These are phyloP conservation scores for Diachrysia chrysitis DNA, from an alignment of 2,888 invertebrate species.

Conservation along the genomic window DNA sequence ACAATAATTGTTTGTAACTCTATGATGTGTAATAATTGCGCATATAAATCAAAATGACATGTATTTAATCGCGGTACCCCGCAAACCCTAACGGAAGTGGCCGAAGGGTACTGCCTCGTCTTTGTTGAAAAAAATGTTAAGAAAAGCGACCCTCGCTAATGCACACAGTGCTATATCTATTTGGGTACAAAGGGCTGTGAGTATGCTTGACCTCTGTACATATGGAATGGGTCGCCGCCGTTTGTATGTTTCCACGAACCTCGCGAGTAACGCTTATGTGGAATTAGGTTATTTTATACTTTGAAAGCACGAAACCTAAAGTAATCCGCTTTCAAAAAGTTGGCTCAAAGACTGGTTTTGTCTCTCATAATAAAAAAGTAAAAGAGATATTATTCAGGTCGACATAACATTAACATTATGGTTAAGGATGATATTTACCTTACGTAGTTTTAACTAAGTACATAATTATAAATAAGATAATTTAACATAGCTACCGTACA, in stretches of 20 bases:
- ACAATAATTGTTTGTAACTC: slow-evolving; percentile 30
- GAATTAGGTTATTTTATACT: slow-evolving; percentile 56
- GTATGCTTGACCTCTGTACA: slow-evolving; percentile 82
- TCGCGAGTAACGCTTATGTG: slow-evolving; percentile 44
- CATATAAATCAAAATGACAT: slow-evolving; percentile 86
- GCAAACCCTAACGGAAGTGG: slow-evolving; percentile 73
- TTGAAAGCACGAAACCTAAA: slow-evolving; percentile 52
- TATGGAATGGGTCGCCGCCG: slow-evolving; percentile 59
- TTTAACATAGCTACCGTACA: not conserved
- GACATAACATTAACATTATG: slow-evolving; percentile 1
- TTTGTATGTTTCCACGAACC: slow-evolving; percentile 46
- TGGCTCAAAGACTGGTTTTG: slow-evolving; percentile 29
- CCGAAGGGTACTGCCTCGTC: slow-evolving; percentile 70
- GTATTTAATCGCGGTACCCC: slow-evolving; percentile 78
- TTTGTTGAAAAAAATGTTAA: slow-evolving; percentile 74
- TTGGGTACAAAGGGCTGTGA: slow-evolving; percentile 80
- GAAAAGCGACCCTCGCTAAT: slow-evolving; percentile 84
- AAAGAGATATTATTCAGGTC: slow-evolving; percentile 29
- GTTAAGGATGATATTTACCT: slow-evolving; percentile 4
- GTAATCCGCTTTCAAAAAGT: slow-evolving; percentile 49
- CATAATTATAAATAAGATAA: not conserved
- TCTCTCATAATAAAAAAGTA: slow-evolving; percentile 35
- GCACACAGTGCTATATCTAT: slow-evolving; percentile 83
- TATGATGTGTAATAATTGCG: slow-evolving; percentile 74
- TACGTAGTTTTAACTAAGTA: slow-evolving; percentile 6